These are phyloP conservation scores for Cepaea hortensis DNA, from an alignment of 2,888 invertebrate genomes.

Conservation along the genomic window DNA sequence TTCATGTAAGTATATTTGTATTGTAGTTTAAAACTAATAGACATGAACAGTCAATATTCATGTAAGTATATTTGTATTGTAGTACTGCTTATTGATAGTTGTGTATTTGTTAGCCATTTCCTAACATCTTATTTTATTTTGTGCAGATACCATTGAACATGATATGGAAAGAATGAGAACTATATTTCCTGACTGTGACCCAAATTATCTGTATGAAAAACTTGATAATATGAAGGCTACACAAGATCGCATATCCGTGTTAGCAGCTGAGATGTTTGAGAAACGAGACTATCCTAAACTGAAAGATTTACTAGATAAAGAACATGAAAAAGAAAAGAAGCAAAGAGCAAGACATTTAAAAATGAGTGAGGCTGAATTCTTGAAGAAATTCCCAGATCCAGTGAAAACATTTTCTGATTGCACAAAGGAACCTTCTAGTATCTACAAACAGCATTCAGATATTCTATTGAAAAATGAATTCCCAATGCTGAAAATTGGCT, in stretches of 20 bases:
- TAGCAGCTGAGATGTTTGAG: conserved; percentile 67
- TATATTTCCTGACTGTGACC: conserved; percentile 73
- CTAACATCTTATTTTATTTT: neutral
- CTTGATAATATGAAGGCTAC: conserved; percentile 57
- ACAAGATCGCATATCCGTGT: conserved; percentile 59
- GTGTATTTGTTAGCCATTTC: too few species aligned
- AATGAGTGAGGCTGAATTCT: conserved; percentile 59
- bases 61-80: too few species aligned
- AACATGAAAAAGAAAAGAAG: conserved; percentile 49
- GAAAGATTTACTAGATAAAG: conserved; percentile 61
- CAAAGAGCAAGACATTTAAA: conserved; percentile 50
- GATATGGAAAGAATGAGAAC: conserved; percentile 65
- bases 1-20: too few species aligned
- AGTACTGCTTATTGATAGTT: too few species aligned
- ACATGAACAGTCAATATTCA: too few species aligned
- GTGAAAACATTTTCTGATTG: conserved; percentile 61
- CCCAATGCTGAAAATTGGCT: conserved; percentile 59
- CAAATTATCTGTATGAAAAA: conserved; percentile 67
- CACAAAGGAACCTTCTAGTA: conserved; percentile 59
- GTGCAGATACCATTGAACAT: conserved; percentile 50
- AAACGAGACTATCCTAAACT: conserved; percentile 65
- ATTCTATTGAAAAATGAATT: conserved; percentile 64
- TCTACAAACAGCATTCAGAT: conserved; percentile 64
- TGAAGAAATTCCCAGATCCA: conserved; percentile 71
- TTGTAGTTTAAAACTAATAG: too few species aligned